These are phyloP conservation scores for Cosmia pyralina DNA, from an alignment of 2,888 invertebrate species.

Conservation along the genomic window DNA sequence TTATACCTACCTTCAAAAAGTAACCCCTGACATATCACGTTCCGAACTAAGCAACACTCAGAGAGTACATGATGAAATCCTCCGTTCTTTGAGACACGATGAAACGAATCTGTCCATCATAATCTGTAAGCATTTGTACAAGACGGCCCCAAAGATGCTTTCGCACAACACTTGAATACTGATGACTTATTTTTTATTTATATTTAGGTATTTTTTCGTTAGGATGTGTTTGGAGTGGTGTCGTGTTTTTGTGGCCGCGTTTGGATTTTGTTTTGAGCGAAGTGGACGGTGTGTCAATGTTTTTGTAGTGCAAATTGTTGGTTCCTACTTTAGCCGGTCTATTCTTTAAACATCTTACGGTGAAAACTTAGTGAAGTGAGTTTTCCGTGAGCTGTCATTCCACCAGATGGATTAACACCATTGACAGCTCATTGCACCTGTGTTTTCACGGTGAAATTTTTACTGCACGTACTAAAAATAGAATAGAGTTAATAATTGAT, in stretches of 20 bases:
- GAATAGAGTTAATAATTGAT: no score
- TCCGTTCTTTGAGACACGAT: constrained; percentile 66
- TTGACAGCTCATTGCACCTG: no score
- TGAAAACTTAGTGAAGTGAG: no score
- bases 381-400: no score
- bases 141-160: constrained; percentile 66
- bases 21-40: constrained; percentile 61
- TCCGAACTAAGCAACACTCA: constrained; percentile 50
- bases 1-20: constrained; percentile 29
- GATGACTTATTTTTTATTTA: constrained; percentile 67
- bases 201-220: constrained; percentile 57
- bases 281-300: not conserved
- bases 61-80: constrained; percentile 61
- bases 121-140: constrained; percentile 74
- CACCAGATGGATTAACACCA: no score
- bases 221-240: constrained; percentile 47
- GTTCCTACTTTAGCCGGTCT: not conserved
- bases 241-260: constrained; percentile 8
- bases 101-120: constrained; percentile 73
- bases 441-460: no score
- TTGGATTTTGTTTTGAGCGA: constrained; percentile 10
- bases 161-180: constrained; percentile 65
- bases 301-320: not conserved
- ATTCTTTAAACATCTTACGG: no score
- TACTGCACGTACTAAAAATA: no score